Percentiles rank a stretch among this genome's conserved stretches.
These are phyloP conservation scores for Characodon lateralis DNA, from an alignment of 2,797 vertebrate species.

Conservation along the genomic window DNA sequence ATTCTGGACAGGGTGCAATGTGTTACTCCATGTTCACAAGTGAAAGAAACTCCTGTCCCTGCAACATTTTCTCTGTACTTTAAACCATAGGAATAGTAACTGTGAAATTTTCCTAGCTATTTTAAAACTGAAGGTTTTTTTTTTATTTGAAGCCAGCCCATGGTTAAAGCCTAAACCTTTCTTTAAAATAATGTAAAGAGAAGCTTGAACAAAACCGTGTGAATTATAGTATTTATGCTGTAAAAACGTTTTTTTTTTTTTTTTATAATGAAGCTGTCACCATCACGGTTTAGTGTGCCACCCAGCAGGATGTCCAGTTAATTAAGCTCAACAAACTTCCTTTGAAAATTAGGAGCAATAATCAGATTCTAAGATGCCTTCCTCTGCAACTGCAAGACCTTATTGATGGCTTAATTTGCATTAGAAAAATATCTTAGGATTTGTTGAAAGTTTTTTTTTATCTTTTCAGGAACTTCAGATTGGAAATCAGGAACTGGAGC, in stretches of 20 bases:
- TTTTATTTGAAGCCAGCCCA: too few relatives aligned
- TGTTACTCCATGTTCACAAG: background rate
- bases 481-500: background rate
- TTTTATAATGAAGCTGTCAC: background rate
- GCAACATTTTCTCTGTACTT: background rate
- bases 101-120: background rate
- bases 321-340: background rate
- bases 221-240: background rate
- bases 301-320: background rate
- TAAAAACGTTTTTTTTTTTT: background rate
- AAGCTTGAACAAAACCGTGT: background rate
- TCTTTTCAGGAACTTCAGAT: background rate
- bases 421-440: background rate
- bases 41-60: background rate
- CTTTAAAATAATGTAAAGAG: background rate
- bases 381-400: background rate
- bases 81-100: background rate
- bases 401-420: background rate
- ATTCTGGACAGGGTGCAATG: background rate
- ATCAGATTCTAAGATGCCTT: background rate
- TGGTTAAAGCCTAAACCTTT: background rate
- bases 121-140: background rate
- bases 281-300: background rate
- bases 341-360: constrained; percentile 5
- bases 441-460: background rate